These are phyloP conservation scores for Pammene aurita DNA, from an alignment of 2,888 invertebrate genomes.

Conservation along the genomic window DNA sequence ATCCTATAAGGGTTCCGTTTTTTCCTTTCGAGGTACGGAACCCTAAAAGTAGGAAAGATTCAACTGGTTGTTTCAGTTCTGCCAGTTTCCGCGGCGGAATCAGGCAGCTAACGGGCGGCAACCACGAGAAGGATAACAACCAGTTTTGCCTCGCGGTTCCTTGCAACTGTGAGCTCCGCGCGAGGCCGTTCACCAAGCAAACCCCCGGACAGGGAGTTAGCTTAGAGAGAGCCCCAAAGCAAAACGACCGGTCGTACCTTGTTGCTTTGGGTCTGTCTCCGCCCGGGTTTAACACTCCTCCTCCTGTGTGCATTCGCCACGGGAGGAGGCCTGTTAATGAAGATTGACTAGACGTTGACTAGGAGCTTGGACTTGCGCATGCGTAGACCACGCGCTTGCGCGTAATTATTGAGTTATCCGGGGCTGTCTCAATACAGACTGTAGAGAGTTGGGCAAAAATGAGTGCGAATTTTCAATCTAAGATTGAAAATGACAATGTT, in stretches of 20 bases:
- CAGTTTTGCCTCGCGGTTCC: slow-evolving; percentile 18
- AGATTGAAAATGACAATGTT: too few relatives aligned
- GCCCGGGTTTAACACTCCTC: slow-evolving; percentile 9
- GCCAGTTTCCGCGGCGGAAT: slow-evolving; percentile 10
- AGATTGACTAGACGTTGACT: background rate
- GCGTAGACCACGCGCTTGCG: slow-evolving; percentile 27
- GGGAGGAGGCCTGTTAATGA: slow-evolving; percentile 1
- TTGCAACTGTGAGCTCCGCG: slow-evolving; percentile 14
- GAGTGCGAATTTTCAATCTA: too few relatives aligned
- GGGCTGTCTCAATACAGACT: slow-evolving; percentile 36
- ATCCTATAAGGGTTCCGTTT: too few relatives aligned
- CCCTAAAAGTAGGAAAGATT: background rate
- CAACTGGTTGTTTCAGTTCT: slow-evolving; percentile 21
- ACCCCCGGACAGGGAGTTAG: slow-evolving; percentile 6
- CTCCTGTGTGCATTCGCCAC: background rate
- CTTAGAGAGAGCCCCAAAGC: slow-evolving; percentile 2
- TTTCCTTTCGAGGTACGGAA: too few relatives aligned
- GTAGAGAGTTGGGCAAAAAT: too few relatives aligned
- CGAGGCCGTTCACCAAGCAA: background rate
- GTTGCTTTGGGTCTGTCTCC: background rate
- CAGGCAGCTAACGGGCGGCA: slow-evolving; percentile 24
- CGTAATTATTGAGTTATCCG: slow-evolving; percentile 34
- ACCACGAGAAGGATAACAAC: slow-evolving; percentile 8
- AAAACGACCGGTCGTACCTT: background rate
- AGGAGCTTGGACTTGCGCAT: slow-evolving; percentile 16